These are phyloP conservation scores for Mycetomoellerius zeteki DNA, from an alignment of 1,140 invertebrate species.

Conservation along the genomic window DNA sequence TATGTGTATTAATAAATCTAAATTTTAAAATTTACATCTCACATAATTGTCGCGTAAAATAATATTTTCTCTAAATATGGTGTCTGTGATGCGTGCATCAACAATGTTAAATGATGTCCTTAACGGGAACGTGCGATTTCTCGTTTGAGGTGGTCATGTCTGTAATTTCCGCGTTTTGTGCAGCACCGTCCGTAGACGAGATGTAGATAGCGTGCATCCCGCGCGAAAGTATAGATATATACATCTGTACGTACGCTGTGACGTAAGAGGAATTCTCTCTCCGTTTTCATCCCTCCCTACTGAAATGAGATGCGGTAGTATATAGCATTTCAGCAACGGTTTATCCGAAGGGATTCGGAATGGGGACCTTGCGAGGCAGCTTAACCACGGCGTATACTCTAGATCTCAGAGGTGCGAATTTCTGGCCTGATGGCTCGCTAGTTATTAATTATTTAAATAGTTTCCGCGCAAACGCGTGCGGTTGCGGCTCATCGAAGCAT, in stretches of 20 bases:
- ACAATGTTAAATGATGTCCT: not conserved
- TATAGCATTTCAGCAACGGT: slow-evolving; percentile 51
- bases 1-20: not conserved
- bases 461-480: not conserved
- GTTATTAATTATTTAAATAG: slow-evolving; percentile 45
- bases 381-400: slow-evolving; percentile 36
- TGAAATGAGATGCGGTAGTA: slow-evolving; percentile 58
- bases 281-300: slow-evolving; percentile 5
- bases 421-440: slow-evolving; percentile 23
- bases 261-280: slow-evolving; percentile 65
- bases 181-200: slow-evolving; percentile 7
- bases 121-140: slow-evolving; percentile 31
- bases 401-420: slow-evolving; percentile 54
- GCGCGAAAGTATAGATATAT: not conserved
- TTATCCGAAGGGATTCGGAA: slow-evolving; percentile 37
- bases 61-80: not conserved
- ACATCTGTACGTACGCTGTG: slow-evolving; percentile 55
- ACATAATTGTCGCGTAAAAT: not conserved
- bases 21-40: not conserved
- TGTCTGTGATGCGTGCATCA: not conserved
- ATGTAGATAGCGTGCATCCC: slow-evolving; percentile 25
- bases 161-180: slow-evolving; percentile 48
- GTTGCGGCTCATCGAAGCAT: not conserved
- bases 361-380: not conserved
- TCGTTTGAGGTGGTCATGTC: not conserved